phyloP scores from a whole-genome alignment of 2,888 invertebrate species.

The Drosophila antonietae region DNA sequence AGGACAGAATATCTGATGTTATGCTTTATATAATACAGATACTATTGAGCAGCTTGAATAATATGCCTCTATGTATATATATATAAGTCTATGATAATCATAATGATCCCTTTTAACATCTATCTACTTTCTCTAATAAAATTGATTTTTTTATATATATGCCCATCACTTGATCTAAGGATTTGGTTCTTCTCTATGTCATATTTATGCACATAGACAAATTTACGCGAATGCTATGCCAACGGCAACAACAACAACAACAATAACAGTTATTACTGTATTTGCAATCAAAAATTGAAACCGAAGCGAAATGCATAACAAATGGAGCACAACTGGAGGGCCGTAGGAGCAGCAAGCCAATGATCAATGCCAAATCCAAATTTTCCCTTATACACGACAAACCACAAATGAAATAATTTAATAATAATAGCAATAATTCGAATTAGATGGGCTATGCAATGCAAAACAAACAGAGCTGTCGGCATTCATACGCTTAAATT shows the following conservation, averaged over 20 bases:
- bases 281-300: constrained; percentile 37
- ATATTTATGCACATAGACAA: constrained; percentile 25
- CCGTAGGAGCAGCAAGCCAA: background rate
- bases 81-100: background rate
- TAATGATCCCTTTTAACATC: background rate
- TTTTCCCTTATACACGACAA: background rate
- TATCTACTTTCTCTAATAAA: background rate
- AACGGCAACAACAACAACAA: constrained; percentile 10
- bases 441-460: constrained; percentile 4
- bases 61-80: too few species aligned
- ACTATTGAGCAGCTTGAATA: background rate
- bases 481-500: background rate
- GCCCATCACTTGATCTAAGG: background rate
- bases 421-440: constrained; percentile 28
- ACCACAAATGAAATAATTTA: constrained; percentile 10
- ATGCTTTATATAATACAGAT: background rate
- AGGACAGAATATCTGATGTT: background rate
- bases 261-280: constrained; percentile 28
- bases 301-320: constrained; percentile 24
- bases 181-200: background rate
- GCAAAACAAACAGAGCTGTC: constrained; percentile 3
- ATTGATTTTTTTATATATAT: background rate
- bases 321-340: constrained; percentile 24
- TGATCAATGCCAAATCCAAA: constrained; percentile 29
- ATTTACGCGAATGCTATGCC: constrained; percentile 30